A percentile compares a stretch with the other conserved stretches of the same genome.
phyloP scores from a whole-genome alignment of 2,797 vertebrate genomes.

The Poecile montanus region DNA sequence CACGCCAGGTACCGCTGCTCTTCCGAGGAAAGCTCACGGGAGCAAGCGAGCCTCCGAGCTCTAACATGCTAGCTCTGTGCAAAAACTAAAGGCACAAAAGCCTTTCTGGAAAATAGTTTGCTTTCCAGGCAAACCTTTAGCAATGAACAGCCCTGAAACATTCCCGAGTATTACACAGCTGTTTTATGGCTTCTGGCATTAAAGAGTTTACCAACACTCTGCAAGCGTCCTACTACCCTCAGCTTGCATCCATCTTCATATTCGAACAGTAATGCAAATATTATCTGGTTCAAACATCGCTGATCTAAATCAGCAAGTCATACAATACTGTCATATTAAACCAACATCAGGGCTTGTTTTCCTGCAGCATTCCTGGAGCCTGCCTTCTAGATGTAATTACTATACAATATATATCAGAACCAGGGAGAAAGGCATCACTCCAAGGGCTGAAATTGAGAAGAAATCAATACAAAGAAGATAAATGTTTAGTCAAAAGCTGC shows the following conservation, averaged over 20 bases:
- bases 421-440: slow-evolving; percentile 71
- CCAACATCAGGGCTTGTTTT: slow-evolving; percentile 65
- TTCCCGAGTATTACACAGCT: background rate
- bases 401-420: slow-evolving; percentile 70
- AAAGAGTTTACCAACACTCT: background rate
- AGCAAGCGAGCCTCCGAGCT: background rate
- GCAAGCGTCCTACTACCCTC: background rate
- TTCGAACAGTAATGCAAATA: background rate
- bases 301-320: slow-evolving; percentile 36
- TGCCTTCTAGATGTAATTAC: slow-evolving; percentile 71
- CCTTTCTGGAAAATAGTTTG: background rate
- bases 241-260: background rate
- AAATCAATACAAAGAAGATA: slow-evolving; percentile 73
- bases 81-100: background rate
- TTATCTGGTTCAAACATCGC: background rate
- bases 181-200: background rate
- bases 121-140: background rate
- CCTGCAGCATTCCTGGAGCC: slow-evolving; percentile 52
- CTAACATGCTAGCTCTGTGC: background rate
- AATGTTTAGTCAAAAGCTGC: slow-evolving; percentile 65
- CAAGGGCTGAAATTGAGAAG: slow-evolving; percentile 58
- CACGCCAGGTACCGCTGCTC: background rate
- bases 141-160: background rate
- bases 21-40: background rate
- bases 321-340: slow-evolving; percentile 60